Conservation (phyloP, 2,113 vertebrate genomes). For the Gobio gobio region DNA sequence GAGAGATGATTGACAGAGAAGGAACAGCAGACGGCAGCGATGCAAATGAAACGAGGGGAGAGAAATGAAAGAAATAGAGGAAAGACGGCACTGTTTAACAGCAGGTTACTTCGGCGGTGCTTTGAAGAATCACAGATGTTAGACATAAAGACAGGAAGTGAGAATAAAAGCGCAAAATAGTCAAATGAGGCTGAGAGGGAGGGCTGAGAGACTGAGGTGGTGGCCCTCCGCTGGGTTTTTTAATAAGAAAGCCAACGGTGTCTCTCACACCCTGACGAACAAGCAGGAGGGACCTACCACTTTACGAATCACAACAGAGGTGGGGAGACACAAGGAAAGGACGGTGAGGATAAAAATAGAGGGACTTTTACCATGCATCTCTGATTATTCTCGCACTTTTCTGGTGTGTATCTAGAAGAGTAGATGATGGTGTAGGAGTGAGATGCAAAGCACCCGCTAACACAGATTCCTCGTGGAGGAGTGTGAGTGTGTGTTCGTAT, state of each 20-base stretch:
- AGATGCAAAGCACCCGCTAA: constrained; percentile 4
- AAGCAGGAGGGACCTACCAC: not conserved
- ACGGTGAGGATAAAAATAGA: not conserved
- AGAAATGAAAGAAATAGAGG: constrained; percentile 19
- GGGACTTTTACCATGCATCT: not conserved
- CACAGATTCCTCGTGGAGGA: constrained; percentile 39
- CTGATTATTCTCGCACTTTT: not conserved
- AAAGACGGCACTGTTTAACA: constrained; percentile 7
- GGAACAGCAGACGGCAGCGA: not conserved
- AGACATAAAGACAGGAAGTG: constrained; percentile 21
- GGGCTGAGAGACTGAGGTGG: constrained; percentile 8
- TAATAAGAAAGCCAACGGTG: constrained; percentile 41
- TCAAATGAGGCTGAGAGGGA: constrained; percentile 12
- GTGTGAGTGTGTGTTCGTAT: constrained; percentile 39
- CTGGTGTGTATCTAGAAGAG: not conserved
- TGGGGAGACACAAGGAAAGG: not conserved
- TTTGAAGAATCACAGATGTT: constrained; percentile 35
- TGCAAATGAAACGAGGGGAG: constrained; percentile 12
- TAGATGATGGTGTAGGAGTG: constrained; percentile 12
- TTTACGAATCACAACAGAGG: not conserved
- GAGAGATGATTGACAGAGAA: not conserved
- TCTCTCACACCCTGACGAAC: constrained; percentile 24
- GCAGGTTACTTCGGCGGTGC: not conserved
- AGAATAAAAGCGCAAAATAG: not conserved
- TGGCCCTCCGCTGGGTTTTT: constrained; percentile 36